Base-by-base conservation (phyloP, 2,797 vertebrate genomes). In the Acropternis orthonyx region DNA sequence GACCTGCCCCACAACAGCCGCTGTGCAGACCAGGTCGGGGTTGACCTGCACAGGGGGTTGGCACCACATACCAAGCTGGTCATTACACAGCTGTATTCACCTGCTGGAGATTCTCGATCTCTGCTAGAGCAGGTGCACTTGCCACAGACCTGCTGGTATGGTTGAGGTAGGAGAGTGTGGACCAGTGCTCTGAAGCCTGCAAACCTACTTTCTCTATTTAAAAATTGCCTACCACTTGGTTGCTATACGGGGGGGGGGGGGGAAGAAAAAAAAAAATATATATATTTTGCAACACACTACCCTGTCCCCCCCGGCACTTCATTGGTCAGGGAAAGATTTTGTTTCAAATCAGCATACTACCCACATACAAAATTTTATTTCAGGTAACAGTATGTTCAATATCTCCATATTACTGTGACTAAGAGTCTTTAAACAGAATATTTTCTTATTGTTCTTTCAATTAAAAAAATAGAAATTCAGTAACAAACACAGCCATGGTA, bases 401-500 rank as follows among this genome's bases (percentile, higher is more conserved):
- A 46, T 56, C 28, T 78, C 26, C 24, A 9, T 81, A 52, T 55
- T 75, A 58, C 51, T 56, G 48, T 73, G 51, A 43, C 58, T 59
- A 32, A 34, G 32, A 59, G 37, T 28, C 18, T 91, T 24, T 39
- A 11, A 56, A 11, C 51, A 56, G 44, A 79, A 77, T 2, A 3
- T 58, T 32, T 95, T 88, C 55, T 78, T 21, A 7, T 82, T 71
- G 48, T 67, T 95, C 37, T 92, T 92, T 85, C 68, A 85, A 32
- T 63, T n/a, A 89, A 18, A 36, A 91, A 96, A 96, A 81, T 9
- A 77, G 14, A 26, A 30, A 87, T 65, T 83, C 72, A 56, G 19
- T 44, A 62, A 12, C 43, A 63, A 89, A 36, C 24, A 17, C 44
- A 80, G 16, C 17, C 78, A 73, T 67, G 51, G 26, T 86, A 94